Base-by-base conservation (phyloP, 2,113 vertebrate species). In the Gasterosteus nipponicus region DNA sequence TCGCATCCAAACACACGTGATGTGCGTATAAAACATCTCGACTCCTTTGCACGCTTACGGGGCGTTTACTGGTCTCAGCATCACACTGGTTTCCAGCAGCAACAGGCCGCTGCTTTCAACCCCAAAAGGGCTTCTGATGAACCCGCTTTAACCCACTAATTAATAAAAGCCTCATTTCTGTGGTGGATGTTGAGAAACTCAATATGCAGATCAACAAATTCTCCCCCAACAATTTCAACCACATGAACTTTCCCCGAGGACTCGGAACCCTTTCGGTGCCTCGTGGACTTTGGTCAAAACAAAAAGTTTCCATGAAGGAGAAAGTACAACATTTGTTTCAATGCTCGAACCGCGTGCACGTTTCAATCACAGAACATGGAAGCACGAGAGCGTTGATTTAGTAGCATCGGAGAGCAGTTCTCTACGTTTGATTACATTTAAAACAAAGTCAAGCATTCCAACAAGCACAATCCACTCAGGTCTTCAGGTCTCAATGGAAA, bases 11-110 rank as follows among this genome's bases (percentile, higher is more conserved):
- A 33, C 33, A 33, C 33, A 47, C 15, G 19, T 4, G 46, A 47
- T 47, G 46, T 47, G 7, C n/a, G 22, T 26, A 26, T 26, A 26
- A 26, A 26, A 26, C 22, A 26, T 26, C 22, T 26, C 0, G 10
- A 19, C 29, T 57, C 51, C 14, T 78, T 78, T 58, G 57, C 66
- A 4, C 38, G 8, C 38, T 19, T 33, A 33, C 29, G 35, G 63
- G 22, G 33, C 16, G 33, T 65, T 31, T n/a, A 38, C 33, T 38
- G 18, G 47, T n/a, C 29, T 51, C 11, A 51, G 29, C 16, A 51
- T 66, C 18, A 4, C 14, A 16, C 9, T 49, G 0, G 10, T 66
- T 67, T 51, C 46, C 31, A 53, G 46, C 46, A 8, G 33, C 57
- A 29, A 2, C 57, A 35, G 18, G 16, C 2, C 7, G 10, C 18